Conservation (phyloP, 1,140 invertebrate species). For the Antheraea pernyi region DNA sequence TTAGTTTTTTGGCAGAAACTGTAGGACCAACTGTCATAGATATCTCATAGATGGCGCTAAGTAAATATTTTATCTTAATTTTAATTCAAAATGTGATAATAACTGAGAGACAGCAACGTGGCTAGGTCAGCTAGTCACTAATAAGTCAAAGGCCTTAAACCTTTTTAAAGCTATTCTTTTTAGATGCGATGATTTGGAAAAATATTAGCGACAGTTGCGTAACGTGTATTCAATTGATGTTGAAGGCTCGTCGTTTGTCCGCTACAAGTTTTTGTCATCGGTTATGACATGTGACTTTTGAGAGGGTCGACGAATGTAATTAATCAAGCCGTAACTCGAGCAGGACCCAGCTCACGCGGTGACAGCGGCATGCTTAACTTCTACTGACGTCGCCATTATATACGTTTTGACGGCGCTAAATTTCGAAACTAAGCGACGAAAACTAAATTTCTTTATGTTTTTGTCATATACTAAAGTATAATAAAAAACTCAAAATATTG, state of each 20-base stretch:
- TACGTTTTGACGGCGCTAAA: not conserved
- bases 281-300: conserved; percentile 54
- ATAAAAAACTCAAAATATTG: too few relatives aligned
- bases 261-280: conserved; percentile 43
- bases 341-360: conserved; percentile 22
- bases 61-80: too few relatives aligned
- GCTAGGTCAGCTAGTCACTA: too few relatives aligned
- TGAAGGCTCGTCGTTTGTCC: conserved; percentile 12
- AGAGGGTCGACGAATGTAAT: conserved; percentile 49
- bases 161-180: too few relatives aligned
- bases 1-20: too few relatives aligned
- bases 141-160: too few relatives aligned
- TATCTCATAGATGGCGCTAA: too few relatives aligned
- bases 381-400: conserved; percentile 17
- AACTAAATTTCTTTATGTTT: not conserved
- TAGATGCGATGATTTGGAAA: too few relatives aligned
- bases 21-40: too few relatives aligned
- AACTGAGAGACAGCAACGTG: too few relatives aligned
- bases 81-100: too few relatives aligned
- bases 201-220: not conserved
- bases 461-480: not conserved
- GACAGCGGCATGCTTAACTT: conserved; percentile 28
- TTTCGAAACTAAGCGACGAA: too few relatives aligned
- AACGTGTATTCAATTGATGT: not conserved
- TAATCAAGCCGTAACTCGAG: conserved; percentile 43